Base-by-base conservation (phyloP, 2,888 invertebrate genomes). In the Copidosoma aretas region DNA sequence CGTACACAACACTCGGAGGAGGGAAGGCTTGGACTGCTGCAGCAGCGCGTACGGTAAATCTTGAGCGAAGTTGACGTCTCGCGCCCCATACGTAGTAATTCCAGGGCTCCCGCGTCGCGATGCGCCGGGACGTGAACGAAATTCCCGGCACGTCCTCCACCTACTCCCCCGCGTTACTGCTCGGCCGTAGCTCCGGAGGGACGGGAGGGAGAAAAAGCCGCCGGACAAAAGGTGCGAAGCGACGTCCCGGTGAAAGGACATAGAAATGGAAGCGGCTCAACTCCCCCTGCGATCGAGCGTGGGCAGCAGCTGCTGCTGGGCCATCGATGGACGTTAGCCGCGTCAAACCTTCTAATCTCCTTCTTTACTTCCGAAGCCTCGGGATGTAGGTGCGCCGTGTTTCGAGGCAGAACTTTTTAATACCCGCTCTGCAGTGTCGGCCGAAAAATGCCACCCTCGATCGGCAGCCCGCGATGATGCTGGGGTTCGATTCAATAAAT, bases 91-190 rank as follows among this genome's bases (percentile, higher is more conserved):
- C 57, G 59, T 32, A 60, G 68, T 54, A 51, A 68, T 68, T 67
- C 41, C 60, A 57, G n/a, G 39, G 56, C 15, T 63, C 53, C 39
- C 58, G 53, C 62, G 67, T 58, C 51, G 46, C 43, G 8, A 12
- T 5, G 59, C 21, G 8, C 5, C 24, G 15, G 14, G 21, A 15
- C 22, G 41, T 17, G 58, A 68, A 60, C 41, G 62, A 54, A 65
- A 69, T 69, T 69, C 69, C 41, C n/a, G 21, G 65, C 69, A 69
- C 69, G 69, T 68, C 19, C n/a, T 49, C 22, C 64, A 43, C 58
- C 62, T 59, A 63, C 67, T 70, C 63, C 12, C 19, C 53, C 54
- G 63, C 70, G 63, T 67, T 67, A 60, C 57, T 60, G 59, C 62
- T 60, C 63, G 60, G 60, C 70, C 59, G n/a, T n/a, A n/a, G 54